Evolutionary conservation across 2,888 invertebrate species (phyloP), one percentile per base, ranked within the genome.

Genomic region (Epinotia nisella): DNA sequence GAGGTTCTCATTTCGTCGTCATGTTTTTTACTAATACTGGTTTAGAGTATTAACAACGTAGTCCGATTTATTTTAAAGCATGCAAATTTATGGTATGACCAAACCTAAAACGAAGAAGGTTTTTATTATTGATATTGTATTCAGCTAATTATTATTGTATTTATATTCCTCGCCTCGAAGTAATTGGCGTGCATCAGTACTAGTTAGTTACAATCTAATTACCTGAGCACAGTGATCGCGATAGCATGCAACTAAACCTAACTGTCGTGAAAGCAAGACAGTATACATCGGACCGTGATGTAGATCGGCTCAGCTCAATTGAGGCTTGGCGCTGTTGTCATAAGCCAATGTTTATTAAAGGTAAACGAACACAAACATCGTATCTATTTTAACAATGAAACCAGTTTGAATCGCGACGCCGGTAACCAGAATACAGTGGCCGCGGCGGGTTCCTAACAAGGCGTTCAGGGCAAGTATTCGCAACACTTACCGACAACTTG

Each of bases 311-410:
- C 17, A 41, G 17, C 29, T 39, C 10, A 58, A 35, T 17, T 35
- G 53, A 7, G 0, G 5, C 29, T 19, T 35, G 1, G 21, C 15
- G 15, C 39, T 21, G 51, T 61, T 19, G 39, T 53, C 64, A 55
- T 24, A 35, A 41, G 29, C 61, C 24, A 55, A 41, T 53, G 41
- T 70, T 41, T 13, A 55, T 64, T 15, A 19, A 69, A 65, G 58
- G 17, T 64, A 49, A 58, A 55, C 35, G 64, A 58, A 64, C 58
- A 19, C 39, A 51, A 51, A 56, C 58, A 68, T 49, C 49, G n/a
- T 19, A 19, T 15, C 15, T 65, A 71, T 24, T 39, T 41, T 53
- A 60, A 71, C 66, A 71, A 66, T 66, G 65, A 60, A 71, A 66
- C 66, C 65, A 59, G 71, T 65, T 71, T 53, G 71, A 9, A 39